A percentile compares a stretch with the other conserved stretches of the same genome.
These are phyloP conservation scores for Laticauda laticaudata DNA, from an alignment of 2,113 vertebrate genomes.

Conservation along the genomic window DNA sequence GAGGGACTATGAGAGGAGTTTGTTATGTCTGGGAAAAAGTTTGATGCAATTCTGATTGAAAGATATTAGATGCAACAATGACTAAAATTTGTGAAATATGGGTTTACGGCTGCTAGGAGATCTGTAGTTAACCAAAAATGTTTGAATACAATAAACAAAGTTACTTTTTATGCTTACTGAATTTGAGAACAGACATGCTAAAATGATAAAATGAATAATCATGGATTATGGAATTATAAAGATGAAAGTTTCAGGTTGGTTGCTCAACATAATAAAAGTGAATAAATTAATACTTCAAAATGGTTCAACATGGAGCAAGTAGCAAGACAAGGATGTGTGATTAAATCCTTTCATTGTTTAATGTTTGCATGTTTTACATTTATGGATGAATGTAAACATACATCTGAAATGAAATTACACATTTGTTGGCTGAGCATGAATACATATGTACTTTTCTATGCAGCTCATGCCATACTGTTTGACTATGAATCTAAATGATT, in stretches of 20 bases:
- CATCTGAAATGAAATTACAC: background rate
- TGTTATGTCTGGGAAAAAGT: background rate
- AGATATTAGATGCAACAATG: background rate
- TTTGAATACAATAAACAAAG: background rate
- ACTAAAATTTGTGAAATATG: background rate
- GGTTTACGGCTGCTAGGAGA: background rate
- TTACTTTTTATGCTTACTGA: background rate
- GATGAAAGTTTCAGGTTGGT: background rate
- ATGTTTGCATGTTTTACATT: background rate
- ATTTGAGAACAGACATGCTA: background rate
- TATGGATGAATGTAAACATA: background rate
- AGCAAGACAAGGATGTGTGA: background rate
- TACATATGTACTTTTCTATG: background rate
- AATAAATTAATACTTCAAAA: background rate
- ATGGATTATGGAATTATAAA: background rate
- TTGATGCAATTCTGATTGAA: background rate
- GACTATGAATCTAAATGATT: background rate
- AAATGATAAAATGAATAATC: background rate
- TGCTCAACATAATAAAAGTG: background rate
- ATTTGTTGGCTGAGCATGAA: background rate
- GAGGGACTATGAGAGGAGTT: background rate
- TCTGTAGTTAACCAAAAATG: background rate
- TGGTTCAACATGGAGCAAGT: background rate
- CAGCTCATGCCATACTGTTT: background rate
- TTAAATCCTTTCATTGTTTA: background rate